phyloP scores from a whole-genome alignment of 2,888 invertebrate species.

The Chaetogeoica ovagalla region DNA sequence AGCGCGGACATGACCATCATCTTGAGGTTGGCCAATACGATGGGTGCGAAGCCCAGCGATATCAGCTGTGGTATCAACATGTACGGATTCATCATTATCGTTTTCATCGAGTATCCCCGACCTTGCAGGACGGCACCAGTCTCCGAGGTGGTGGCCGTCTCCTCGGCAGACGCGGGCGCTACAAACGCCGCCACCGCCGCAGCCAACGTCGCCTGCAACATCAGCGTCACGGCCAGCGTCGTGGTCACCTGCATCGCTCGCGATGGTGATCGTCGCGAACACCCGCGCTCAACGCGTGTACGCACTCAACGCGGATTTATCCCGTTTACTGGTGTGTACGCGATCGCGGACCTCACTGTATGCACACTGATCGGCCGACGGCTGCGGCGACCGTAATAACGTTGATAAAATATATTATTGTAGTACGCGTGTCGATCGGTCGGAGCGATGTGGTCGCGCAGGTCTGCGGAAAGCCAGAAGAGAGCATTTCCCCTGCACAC shows the following conservation, averaged over 20 bases:
- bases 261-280: not conserved
- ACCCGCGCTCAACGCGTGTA: not conserved
- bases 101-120: conserved; percentile 49
- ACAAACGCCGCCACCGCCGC: not conserved
- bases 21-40: conserved; percentile 56
- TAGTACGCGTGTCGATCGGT: no score
- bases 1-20: conserved; percentile 58
- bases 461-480: no score
- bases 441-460: no score
- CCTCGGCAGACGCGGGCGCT: not conserved
- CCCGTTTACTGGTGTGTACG: no score
- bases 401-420: no score
- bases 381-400: no score
- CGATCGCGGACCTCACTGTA: no score
- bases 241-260: not conserved
- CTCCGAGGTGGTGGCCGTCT: not conserved
- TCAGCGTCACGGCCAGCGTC: not conserved
- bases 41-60: conserved; percentile 55
- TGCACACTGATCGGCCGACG: no score
- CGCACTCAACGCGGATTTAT: not conserved
- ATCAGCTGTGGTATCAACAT: conserved; percentile 56
- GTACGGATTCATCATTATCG: conserved; percentile 55
- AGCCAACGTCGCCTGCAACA: not conserved
- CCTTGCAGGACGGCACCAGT: not conserved
- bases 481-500: not conserved